Conservation (phyloP, 2,113 vertebrate species). For the Platanista minor region DNA sequence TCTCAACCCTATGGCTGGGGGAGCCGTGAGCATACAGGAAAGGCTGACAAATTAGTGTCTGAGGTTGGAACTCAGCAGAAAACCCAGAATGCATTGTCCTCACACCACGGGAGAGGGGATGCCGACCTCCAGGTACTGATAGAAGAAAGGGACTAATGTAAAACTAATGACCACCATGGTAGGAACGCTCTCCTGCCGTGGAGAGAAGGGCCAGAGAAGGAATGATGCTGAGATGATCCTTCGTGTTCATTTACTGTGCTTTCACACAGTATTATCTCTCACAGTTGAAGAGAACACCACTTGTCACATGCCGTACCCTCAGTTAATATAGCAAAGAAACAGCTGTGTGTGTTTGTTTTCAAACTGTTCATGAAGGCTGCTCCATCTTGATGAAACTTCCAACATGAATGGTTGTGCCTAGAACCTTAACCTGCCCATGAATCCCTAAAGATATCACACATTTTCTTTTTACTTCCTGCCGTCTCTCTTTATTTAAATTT, state of each 20-base stretch:
- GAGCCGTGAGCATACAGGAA: fast-evolving
- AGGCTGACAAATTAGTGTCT: too few species aligned
- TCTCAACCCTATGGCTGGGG: not conserved
- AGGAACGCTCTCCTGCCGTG: fast-evolving
- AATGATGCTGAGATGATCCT: fast-evolving
- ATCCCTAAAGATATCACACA: conserved; percentile 1
- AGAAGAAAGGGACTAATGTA: not conserved
- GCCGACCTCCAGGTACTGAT: fast-evolving
- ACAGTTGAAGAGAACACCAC: not conserved
- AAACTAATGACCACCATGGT: fast-evolving
- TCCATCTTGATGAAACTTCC: not conserved
- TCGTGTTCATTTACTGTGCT: fast-evolving
- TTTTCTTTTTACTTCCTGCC: not conserved
- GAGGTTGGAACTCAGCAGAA: not conserved
- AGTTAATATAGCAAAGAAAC: not conserved
- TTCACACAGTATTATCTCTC: not conserved
- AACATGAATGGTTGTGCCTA: not conserved
- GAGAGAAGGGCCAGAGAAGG: not conserved
- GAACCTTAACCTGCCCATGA: not conserved
- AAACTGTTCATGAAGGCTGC: not conserved
- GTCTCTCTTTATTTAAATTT: not conserved
- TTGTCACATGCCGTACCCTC: not conserved
- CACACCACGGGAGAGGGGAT: fast-evolving
- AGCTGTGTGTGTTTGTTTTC: not conserved
- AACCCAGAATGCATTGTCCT: not conserved